phyloP scores from a whole-genome alignment of 2,113 vertebrate genomes.

The Deroptyus accipitrinus region DNA sequence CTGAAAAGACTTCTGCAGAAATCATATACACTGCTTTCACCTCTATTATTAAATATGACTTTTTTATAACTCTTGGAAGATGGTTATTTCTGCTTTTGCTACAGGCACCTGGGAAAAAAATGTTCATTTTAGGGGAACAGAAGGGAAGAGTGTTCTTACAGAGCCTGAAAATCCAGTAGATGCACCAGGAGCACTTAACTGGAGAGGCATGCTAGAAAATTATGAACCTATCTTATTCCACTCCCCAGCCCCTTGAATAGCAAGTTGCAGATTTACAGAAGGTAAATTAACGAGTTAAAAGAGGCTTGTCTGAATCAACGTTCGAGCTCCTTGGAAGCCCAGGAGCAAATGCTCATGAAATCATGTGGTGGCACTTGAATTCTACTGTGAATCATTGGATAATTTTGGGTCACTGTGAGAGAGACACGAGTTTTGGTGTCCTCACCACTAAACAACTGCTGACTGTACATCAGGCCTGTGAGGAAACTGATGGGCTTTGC shows the following conservation, averaged over 20 bases:
- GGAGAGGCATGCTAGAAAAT: not conserved
- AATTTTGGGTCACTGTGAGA: not conserved
- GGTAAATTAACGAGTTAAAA: not conserved
- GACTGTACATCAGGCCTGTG: not conserved
- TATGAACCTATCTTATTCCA: not conserved
- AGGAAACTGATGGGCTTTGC: not conserved
- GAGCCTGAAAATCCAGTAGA: not conserved
- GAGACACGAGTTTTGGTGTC: not conserved
- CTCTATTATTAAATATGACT: conserved; percentile 70
- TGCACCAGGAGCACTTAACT: not conserved
- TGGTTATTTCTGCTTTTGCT: not conserved
- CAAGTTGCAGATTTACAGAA: not conserved
- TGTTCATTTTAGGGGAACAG: not conserved
- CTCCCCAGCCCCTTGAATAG: not conserved
- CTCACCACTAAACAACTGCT: not conserved
- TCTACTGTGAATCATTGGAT: not conserved
- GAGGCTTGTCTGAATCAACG: not conserved
- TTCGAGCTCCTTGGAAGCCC: not conserved
- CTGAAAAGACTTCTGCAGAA: conserved; percentile 70
- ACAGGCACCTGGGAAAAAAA: not conserved
- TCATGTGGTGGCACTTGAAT: not conserved
- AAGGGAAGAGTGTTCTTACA: not conserved
- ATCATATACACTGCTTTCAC: conserved; percentile 51
- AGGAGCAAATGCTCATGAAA: not conserved
- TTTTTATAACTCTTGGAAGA: conserved; percentile 56